Percentiles rank a stretch among this genome's conserved stretches.
Conservation (phyloP, 2,797 vertebrate species). For the Pangasius mekongensis region DNA sequence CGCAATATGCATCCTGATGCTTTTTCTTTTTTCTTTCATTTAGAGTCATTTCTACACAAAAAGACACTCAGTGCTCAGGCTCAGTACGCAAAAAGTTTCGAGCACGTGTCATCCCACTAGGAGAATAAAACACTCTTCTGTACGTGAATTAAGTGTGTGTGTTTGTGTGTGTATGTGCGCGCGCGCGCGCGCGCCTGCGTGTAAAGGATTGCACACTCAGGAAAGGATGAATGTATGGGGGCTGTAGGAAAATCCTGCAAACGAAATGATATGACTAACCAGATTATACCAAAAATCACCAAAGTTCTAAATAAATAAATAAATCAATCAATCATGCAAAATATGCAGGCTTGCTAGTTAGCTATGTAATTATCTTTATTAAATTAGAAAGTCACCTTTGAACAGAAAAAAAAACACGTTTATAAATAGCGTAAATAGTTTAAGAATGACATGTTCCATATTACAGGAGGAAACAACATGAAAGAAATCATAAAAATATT, state of each 20-base stretch:
- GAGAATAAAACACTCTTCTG: constrained; percentile 5
- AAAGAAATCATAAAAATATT: not conserved
- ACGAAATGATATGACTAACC: not conserved
- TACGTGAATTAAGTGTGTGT: not conserved
- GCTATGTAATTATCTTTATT: not conserved
- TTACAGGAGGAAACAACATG: not conserved
- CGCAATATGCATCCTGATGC: not conserved
- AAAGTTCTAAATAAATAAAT: not conserved
- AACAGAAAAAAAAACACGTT: too few relatives aligned
- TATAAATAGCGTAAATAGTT: not conserved
- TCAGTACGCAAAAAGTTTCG: not conserved
- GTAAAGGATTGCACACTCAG: constrained; percentile 12
- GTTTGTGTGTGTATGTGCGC: not conserved
- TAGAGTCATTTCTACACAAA: not conserved
- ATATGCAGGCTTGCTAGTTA: too few relatives aligned
- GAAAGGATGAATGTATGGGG: not conserved
- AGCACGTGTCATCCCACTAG: not conserved
- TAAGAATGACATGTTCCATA: not conserved
- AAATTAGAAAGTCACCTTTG: not conserved
- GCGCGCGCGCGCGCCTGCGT: not conserved
- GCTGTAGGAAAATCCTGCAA: not conserved
- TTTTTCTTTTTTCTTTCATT: not conserved
- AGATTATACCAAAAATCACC: not conserved
- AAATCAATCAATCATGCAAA: not conserved
- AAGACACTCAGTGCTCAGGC: not conserved